Base-by-base conservation (phyloP, 2,888 invertebrate genomes). In the Thereva unica region DNA sequence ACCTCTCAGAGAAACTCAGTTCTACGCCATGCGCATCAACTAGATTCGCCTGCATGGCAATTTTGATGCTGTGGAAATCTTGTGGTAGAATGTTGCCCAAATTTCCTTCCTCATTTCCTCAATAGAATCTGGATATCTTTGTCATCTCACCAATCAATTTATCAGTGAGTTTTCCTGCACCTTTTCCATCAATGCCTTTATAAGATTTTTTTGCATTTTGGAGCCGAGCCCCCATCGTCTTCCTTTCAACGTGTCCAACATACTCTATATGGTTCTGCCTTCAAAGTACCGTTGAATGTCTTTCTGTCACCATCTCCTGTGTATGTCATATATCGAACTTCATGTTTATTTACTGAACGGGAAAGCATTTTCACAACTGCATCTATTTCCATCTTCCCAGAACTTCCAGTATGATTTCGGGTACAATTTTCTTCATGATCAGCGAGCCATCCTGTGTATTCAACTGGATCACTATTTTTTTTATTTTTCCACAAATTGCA, bases 361-460 rank as follows among this genome's bases (percentile, higher is more conserved):
- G 4, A 10, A 45, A 69, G 69, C 67, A 68, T 64, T 65, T 67
- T 53, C 40, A 67, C 57, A 9, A 69, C 52, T 9, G 66, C 65
- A 38, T 67, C 57, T 4, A 68, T 64, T 37, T 69, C 55, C 71
- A 71, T 72, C 56, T 72, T 72, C 5, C 72, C 71, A 4, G 70
- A 55, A 41, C 67, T 69, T 40, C 71, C 71, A 23, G 52, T 34
- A 47, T 72, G 71, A 65, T 72, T 71, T 37, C 67, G 67, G 6
- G 44, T 44, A 47, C 72, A 72, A 3, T 65, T 54, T 35, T 1
- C 2, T 44, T 34, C 37, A 35, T 54, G 64, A 3, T 5, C 2
- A 7, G 2, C 45, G 9, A 5, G 4, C 64, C 53, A 64, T 52
- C 4, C 3, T 35, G 40, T 34, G n/a, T 52, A 52, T 7, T 1